Percentiles rank a stretch among this genome's conserved stretches.
phyloP scores from a whole-genome alignment of 2,113 vertebrate genomes.

The Macaca nemestrina region DNA sequence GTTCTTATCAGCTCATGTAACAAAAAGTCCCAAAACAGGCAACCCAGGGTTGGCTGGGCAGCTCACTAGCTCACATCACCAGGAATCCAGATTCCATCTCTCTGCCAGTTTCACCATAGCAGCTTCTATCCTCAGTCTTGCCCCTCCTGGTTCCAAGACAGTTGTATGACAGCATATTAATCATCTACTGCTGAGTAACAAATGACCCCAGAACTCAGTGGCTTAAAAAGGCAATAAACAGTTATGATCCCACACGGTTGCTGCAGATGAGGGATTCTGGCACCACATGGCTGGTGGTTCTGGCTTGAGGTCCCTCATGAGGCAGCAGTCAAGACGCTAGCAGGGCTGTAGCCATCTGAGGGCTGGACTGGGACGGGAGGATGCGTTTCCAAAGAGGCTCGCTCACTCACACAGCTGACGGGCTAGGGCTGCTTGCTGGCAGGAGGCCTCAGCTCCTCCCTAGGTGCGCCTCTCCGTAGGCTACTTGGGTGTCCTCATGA shows the following conservation, averaged over 20 bases:
- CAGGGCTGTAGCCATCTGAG: not conserved
- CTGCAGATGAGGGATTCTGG: not conserved
- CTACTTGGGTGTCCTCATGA: not conserved
- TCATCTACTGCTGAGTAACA: not conserved
- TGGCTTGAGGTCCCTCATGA: not conserved
- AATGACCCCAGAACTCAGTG: not conserved
- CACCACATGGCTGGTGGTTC: not conserved
- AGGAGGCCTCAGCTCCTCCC: not conserved
- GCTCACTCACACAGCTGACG: fast-evolving
- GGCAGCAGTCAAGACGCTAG: not conserved
- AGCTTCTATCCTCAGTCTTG: not conserved
- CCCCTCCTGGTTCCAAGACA: not conserved
- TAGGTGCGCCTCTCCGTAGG: not conserved
- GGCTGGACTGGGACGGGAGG: not conserved
- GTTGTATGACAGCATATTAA: not conserved
- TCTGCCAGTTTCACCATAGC: not conserved
- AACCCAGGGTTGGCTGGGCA: not conserved
- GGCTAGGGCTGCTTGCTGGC: not conserved
- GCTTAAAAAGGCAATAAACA: not conserved
- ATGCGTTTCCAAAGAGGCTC: not conserved
- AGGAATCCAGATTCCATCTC: not conserved
- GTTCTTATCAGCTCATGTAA: not conserved
- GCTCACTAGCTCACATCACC: not conserved
- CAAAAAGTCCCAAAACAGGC: not conserved
- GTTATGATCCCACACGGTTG: not conserved